Evolutionary conservation across 2,797 vertebrate genomes (phyloP).

Genomic region (Tadarida brasiliensis): DNA sequence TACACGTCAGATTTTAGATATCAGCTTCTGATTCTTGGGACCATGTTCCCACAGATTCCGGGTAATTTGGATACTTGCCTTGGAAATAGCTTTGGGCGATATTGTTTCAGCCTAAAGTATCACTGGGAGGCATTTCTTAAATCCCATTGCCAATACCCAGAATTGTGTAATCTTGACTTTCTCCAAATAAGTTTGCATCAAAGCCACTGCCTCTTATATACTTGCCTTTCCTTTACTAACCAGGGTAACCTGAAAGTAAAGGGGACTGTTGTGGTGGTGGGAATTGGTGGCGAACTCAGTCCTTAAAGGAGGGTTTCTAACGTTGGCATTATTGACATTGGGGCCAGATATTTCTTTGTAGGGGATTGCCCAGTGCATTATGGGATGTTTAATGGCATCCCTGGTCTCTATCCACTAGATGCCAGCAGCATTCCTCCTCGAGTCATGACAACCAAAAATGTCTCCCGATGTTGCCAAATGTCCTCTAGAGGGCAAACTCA

Average conservation of each 20-base stretch:
- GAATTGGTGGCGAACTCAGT: background rate
- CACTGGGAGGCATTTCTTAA: background rate
- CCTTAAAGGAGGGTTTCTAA: background rate
- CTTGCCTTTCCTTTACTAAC: background rate
- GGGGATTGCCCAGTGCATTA: background rate
- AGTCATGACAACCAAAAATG: background rate
- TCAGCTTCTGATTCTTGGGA: background rate
- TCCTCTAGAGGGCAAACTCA: background rate
- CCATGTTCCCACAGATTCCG: background rate
- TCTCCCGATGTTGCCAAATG: background rate
- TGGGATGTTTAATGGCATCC: background rate
- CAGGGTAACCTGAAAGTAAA: background rate
- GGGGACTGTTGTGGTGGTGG: background rate
- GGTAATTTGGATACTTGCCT: background rate
- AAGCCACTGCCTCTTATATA: background rate
- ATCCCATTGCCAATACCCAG: background rate
- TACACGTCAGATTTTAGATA: background rate
- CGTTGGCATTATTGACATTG: background rate
- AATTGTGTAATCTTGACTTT: background rate
- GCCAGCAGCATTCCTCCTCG: background rate
- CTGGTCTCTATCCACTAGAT: background rate
- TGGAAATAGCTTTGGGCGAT: background rate
- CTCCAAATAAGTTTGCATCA: background rate
- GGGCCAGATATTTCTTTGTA: background rate
- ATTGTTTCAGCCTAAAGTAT: background rate